Evolutionary conservation across 2,888 invertebrate genomes (phyloP), one percentile per base, ranked within the genome.

Genomic region (Aquatica leii): DNA sequence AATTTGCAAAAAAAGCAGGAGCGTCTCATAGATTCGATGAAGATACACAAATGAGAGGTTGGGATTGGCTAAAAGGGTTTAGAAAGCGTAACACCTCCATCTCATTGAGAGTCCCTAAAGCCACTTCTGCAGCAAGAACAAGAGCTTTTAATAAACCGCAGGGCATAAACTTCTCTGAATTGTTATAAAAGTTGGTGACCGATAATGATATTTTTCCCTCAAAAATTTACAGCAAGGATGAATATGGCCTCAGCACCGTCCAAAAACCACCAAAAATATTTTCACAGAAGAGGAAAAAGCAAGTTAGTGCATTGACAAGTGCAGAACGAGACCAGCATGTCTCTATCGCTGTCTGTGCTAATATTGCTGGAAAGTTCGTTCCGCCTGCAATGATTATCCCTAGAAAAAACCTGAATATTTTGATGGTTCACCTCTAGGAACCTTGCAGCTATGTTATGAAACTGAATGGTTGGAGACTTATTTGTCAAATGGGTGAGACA

Each of bases 241-340:
- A 69, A 34, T 62, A 43, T 21, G 65, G 65, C 4, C 49, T 65
- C 8, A 62, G 34, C 31, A 57, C 62, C 9, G 62, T 54, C 4
- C 59, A 57, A 59, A 66, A 65, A 17, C 43, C 54, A 11, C 48
- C 50, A 61, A 68, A n/a, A n/a, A n/a, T n/a, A n/a, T n/a, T n/a
- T n/a, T n/a, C n/a, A n/a, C n/a, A n/a, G n/a, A n/a, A n/a, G n/a
- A n/a, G n/a, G n/a, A n/a, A n/a, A n/a, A n/a, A n/a, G n/a, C 80
- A 82, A 71, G 76, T 83, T 41, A 80, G 77, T 3, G 63, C 68
- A n/a, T n/a, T n/a, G n/a, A 79, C 77, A 17, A 79, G 78, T 52
- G 80, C 77, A 20, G 80, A 82, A 72, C 71, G 77, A 55, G 78
- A 79, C 15, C 68, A 71, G 20, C 65, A 78, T 24, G 73, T 79